phyloP scores from a whole-genome alignment of 2,888 invertebrate species.

The Mesorhabditis spiculigera region DNA sequence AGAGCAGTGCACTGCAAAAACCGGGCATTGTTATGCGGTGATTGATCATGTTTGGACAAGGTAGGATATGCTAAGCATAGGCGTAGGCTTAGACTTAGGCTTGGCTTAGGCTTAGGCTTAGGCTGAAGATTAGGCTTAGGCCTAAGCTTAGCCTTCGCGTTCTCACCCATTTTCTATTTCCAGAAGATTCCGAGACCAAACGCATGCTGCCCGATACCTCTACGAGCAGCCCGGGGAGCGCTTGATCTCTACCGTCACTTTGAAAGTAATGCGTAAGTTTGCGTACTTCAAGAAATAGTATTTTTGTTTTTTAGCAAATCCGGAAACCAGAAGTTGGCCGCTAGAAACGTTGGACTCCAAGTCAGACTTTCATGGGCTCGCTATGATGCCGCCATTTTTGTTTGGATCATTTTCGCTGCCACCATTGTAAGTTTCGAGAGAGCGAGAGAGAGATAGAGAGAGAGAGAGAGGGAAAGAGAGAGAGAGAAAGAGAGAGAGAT shows the following conservation, averaged over 20 bases:
- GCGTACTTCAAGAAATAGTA: too few relatives aligned
- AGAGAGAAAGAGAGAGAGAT: background rate
- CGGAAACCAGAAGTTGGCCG: background rate
- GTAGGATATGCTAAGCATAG: background rate
- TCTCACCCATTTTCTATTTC: background rate
- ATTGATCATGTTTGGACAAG: conserved; percentile 1
- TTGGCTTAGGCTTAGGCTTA: too few relatives aligned
- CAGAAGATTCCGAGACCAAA: conserved; percentile 1
- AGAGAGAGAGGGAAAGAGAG: too few relatives aligned
- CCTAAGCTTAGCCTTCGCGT: background rate
- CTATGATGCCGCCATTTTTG: background rate
- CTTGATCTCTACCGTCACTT: background rate
- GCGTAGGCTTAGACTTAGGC: background rate
- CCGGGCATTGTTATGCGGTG: background rate
- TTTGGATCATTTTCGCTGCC: conserved; percentile 1
- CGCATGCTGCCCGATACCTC: background rate
- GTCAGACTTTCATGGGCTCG: background rate
- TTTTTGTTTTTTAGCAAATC: too few relatives aligned
- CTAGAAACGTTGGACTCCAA: background rate
- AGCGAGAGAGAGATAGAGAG: too few relatives aligned
- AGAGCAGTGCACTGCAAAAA: background rate
- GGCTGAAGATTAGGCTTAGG: background rate
- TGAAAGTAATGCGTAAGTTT: background rate
- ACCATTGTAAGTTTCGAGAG: background rate
- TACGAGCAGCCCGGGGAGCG: background rate